These are phyloP conservation scores for Corythaeola cristata DNA, from an alignment of 2,113 vertebrate species.

Conservation along the genomic window DNA sequence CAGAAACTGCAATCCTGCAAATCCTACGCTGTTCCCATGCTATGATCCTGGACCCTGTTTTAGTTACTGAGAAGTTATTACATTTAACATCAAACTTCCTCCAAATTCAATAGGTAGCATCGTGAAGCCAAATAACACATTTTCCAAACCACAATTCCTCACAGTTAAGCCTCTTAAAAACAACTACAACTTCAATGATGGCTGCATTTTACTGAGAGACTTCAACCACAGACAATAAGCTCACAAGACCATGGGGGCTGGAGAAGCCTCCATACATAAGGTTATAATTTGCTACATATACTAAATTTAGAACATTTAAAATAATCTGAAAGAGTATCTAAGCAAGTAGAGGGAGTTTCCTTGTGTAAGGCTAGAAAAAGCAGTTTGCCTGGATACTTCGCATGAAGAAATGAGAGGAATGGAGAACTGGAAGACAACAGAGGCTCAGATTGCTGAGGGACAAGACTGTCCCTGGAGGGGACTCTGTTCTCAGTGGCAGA, in stretches of 20 bases:
- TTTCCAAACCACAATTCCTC: neutral
- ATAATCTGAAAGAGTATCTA: neutral
- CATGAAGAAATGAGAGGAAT: neutral
- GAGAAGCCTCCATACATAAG: neutral
- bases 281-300: neutral
- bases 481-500: no score
- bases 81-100: neutral
- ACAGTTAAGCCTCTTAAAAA: neutral
- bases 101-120: neutral
- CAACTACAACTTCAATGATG: neutral
- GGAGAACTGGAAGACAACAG: neutral
- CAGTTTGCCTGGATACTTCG: neutral
- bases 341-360: neutral
- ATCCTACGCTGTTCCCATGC: neutral
- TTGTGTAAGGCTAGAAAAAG: neutral
- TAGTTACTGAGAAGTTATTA: neutral
- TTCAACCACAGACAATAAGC: neutral
- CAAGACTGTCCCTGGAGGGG: no score
- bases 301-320: neutral
- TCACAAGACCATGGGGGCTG: accelerated
- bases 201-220: neutral
- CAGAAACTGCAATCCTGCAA: neutral
- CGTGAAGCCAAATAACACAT: neutral
- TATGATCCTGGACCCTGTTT: neutral
- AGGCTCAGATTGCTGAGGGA: neutral